Percentiles rank a stretch among this genome's conserved stretches.
These are phyloP conservation scores for Pantala flavescens DNA, from an alignment of 1,140 invertebrate species.

Conservation along the genomic window DNA sequence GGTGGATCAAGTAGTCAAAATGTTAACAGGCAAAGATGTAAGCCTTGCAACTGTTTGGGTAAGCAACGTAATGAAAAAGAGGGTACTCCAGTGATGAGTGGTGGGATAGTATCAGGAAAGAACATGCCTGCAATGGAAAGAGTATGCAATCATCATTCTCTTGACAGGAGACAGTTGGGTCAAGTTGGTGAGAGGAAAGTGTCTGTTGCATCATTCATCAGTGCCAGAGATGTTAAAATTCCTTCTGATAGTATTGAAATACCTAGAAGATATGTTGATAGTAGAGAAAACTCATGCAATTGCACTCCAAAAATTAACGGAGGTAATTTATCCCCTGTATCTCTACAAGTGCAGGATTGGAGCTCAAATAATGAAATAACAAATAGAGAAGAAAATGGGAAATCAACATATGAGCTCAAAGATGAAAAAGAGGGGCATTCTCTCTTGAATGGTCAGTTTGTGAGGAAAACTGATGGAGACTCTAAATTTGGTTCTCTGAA, in stretches of 20 bases:
- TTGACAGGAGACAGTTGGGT: neutral
- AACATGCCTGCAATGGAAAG: neutral
- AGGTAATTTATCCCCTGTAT: neutral
- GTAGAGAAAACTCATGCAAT: neutral
- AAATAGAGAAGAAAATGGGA: neutral
- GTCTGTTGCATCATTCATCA: conserved; percentile 5
- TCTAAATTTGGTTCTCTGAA: neutral
- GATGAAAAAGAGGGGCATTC: neutral
- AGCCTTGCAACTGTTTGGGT: conserved; percentile 30
- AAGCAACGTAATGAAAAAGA: neutral
- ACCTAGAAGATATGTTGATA: neutral
- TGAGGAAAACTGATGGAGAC: neutral
- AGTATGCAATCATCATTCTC: neutral
- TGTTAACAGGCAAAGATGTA: conserved; percentile 26
- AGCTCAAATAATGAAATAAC: neutral
- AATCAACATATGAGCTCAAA: neutral
- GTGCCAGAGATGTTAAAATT: neutral
- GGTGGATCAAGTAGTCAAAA: neutral
- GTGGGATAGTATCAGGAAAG: neutral
- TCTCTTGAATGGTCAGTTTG: neutral
- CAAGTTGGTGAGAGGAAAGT: neutral
- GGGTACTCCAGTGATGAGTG: neutral
- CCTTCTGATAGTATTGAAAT: neutral
- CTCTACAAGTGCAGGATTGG: neutral
- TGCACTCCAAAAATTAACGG: neutral